phyloP scores from a whole-genome alignment of 2,888 invertebrate species.

The Perithous albicinctus region DNA sequence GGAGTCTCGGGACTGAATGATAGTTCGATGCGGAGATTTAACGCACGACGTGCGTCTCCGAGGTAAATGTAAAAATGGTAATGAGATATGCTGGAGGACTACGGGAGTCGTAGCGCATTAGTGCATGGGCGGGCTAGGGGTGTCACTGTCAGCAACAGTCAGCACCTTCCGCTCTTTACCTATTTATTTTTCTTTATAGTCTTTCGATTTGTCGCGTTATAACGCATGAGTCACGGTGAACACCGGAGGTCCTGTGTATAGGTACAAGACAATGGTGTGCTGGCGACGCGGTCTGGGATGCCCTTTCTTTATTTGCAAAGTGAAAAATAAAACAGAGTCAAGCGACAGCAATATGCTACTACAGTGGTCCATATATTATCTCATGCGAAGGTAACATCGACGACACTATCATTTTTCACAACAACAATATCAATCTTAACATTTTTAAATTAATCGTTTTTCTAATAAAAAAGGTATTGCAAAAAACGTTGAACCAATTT shows the following conservation, averaged over 20 bases:
- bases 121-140: slow-evolving; percentile 10
- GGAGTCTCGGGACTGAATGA: slow-evolving; percentile 29
- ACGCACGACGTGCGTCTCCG: slow-evolving; percentile 26
- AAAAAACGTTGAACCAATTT: no score
- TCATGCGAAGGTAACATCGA: no score
- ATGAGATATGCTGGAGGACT: slow-evolving; percentile 58
- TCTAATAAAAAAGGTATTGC: no score
- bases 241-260: background rate
- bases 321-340: background rate
- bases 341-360: no score
- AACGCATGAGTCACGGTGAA: slow-evolving; percentile 18
- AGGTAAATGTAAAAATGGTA: slow-evolving; percentile 58
- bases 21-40: slow-evolving; percentile 27
- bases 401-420: no score
- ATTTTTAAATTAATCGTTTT: no score
- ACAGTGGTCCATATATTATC: no score
- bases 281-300: background rate
- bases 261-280: background rate
- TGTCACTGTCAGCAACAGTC: background rate
- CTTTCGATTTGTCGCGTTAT: background rate
- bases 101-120: slow-evolving; percentile 1
- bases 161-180: slow-evolving; percentile 25
- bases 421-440: no score
- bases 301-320: background rate
- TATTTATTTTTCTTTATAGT: slow-evolving; percentile 14